phyloP scores from a whole-genome alignment of 2,113 vertebrate species.

The Gasterosteus aculeatus region DNA sequence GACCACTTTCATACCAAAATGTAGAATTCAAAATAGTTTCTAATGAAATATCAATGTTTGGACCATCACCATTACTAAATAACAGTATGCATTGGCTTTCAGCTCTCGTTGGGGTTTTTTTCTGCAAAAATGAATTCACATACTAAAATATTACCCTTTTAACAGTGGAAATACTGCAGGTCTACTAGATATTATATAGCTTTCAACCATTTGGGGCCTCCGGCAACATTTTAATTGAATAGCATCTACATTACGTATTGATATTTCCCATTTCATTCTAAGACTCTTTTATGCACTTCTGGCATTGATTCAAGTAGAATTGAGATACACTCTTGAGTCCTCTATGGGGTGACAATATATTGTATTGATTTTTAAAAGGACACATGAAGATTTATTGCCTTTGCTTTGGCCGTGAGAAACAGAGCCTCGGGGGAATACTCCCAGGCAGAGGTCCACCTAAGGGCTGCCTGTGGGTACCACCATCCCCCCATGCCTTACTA shows the following conservation, averaged over 20 bases:
- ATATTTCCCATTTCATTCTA: neutral
- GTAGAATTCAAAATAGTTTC: neutral
- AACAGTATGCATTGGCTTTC: neutral
- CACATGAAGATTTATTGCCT: conserved; percentile 44
- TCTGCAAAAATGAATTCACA: neutral
- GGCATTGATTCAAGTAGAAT: conserved; percentile 17
- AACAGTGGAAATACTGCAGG: neutral
- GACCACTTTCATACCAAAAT: neutral
- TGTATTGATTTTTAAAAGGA: conserved; percentile 36
- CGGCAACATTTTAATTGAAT: neutral
- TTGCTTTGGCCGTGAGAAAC: conserved; percentile 37
- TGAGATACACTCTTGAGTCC: neutral
- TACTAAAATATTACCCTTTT: neutral
- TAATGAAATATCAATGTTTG: neutral
- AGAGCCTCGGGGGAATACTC: conserved; percentile 18
- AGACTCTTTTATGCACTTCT: neutral
- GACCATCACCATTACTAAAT: neutral
- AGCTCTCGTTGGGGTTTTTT: neutral
- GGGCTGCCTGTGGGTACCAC: conserved; percentile 35
- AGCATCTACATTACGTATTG: neutral
- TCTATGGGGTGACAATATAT: conserved; percentile 1
- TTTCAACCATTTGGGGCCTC: neutral
- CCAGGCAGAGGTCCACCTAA: conserved; percentile 17
- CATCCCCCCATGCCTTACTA: conserved; percentile 12
- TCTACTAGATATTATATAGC: neutral